A percentile compares a stretch with the other conserved stretches of the same genome.
These are phyloP conservation scores for Urosaurus nigricauda DNA, from an alignment of 2,797 vertebrate species.

Conservation along the genomic window DNA sequence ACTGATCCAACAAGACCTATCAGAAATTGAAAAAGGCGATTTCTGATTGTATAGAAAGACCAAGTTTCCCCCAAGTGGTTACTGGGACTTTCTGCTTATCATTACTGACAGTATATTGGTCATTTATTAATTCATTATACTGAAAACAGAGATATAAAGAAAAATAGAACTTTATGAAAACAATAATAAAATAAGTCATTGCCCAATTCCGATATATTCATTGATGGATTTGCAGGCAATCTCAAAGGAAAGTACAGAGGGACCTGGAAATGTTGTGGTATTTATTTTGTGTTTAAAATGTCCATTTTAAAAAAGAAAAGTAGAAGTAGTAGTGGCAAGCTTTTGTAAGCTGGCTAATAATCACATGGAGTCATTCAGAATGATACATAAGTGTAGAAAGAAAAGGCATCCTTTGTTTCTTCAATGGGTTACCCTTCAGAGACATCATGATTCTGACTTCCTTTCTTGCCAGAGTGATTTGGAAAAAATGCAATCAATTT, in stretches of 20 bases:
- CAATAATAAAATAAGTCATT: neutral
- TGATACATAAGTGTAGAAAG: neutral
- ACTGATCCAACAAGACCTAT: too few species aligned
- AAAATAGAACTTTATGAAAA: neutral
- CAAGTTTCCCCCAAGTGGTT: too few species aligned
- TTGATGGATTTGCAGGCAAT: neutral
- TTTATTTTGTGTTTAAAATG: constrained; percentile 24
- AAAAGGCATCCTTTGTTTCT: constrained; percentile 7
- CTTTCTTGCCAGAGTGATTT: neutral
- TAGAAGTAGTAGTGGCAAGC: constrained; percentile 5
- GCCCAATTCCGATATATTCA: neutral
- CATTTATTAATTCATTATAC: neutral
- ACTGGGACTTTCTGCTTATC: too few species aligned
- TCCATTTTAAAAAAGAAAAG: neutral
- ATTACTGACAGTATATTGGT: neutral
- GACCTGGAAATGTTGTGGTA: constrained; percentile 28
- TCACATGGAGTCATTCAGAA: constrained; percentile 42
- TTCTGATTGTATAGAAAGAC: too few species aligned
- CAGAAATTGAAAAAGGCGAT: too few species aligned
- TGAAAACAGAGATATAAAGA: neutral
- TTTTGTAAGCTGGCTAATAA: constrained; percentile 25
- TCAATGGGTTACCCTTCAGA: constrained; percentile 22
- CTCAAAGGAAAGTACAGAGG: neutral
- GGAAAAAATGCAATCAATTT: constrained; percentile 44
- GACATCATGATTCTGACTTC: neutral